A percentile compares a stretch with the other conserved stretches of the same genome.
Evolutionary conservation across 2,797 vertebrate species (phyloP).

Genomic region (Acanthurus leucopareius): DNA sequence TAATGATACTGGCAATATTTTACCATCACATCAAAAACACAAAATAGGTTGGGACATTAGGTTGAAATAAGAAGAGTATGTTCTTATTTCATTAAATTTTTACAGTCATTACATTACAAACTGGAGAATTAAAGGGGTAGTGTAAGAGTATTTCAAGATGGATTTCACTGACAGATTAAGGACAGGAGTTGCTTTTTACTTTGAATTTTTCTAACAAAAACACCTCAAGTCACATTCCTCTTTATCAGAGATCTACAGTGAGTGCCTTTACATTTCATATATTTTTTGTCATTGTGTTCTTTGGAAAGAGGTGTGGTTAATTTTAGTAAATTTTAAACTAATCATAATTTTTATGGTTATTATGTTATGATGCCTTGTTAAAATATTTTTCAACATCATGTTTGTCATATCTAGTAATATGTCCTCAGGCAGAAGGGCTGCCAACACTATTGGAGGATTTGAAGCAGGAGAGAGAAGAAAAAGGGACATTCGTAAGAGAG

Average conservation of each 20-base stretch:
- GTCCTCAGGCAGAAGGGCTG: slow-evolving; percentile 1
- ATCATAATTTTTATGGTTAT: neutral
- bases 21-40: neutral
- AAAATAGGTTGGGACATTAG: neutral
- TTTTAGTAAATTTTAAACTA: neutral
- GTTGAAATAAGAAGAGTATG: neutral
- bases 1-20: neutral
- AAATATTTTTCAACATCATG: neutral
- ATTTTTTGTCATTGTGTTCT: neutral
- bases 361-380: neutral
- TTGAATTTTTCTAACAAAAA: neutral
- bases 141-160: neutral
- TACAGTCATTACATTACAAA: neutral
- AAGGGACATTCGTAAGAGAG: neutral
- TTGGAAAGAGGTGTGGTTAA: neutral
- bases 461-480: slow-evolving; percentile 10
- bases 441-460: neutral
- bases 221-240: neutral
- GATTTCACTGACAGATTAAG: neutral
- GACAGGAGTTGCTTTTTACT: neutral
- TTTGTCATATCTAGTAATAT: slow-evolving; percentile 2
- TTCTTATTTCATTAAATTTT: neutral
- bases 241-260: neutral
- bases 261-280: neutral
- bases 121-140: too few species aligned